Evolutionary conservation across 2,113 vertebrate genomes (phyloP), one percentile per base, ranked within the genome.

Genomic region (Raphicerus campestris): DNA sequence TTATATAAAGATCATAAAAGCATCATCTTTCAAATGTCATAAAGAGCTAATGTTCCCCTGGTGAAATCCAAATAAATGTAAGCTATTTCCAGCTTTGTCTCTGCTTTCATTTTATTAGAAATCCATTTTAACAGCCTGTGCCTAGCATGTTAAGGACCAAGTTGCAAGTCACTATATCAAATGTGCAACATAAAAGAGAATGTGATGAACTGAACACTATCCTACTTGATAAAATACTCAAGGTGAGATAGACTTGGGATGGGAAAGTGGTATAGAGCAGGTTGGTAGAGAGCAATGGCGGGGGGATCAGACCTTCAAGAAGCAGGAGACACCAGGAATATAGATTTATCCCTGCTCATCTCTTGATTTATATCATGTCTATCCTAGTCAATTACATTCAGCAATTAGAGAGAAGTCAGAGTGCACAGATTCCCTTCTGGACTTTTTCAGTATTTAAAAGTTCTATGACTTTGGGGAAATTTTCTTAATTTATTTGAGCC

Each of bases 31-130:
- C 92, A 97, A 96, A 94, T 81, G 90, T 87, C 95, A 35, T 63
- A 98, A 96, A 97, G 97, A 97, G 58, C 91, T 92, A 97, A 96
- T 87, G 45, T 81, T 95, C 6, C 63, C 83, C 30, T 94, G 30
- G 96, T 66, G 78, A 78, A 98, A 97, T 96, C 70, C 91, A 97
- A 97, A 98, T 94, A 97, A 98, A 96, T 3, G 1, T 80, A 92
- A 97, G 47, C 47, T 93, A 97, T 98, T 97, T 98, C 92, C 80
- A 97, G 82, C 60, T 98, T 94, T 97, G 95, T 97, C 78, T 94
- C n/a, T 92, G n/a, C 58, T 96, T 98, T 98, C 98, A 93, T 98
- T 98, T 98, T 96, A 56, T 49, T 95, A 91, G 14, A 66, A 82
- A 70, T 56, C 93, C 90, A 78, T 97, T 98, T 88, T 83, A 73